phyloP scores from a whole-genome alignment of 2,888 invertebrate species.

The Priapulus caudatus region DNA sequence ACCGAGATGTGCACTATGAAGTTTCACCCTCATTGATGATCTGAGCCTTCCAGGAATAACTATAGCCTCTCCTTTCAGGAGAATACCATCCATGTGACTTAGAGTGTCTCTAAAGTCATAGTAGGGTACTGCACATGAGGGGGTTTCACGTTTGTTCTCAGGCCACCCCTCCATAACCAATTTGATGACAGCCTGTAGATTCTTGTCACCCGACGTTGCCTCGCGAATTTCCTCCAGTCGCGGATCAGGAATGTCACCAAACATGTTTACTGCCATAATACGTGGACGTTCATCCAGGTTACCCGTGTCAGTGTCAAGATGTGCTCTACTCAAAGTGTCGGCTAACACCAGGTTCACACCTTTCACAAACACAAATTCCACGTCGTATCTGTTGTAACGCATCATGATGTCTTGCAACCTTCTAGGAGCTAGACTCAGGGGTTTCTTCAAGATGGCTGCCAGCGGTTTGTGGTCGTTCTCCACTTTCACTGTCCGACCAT shows the following conservation, averaged over 20 bases:
- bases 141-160: too few relatives aligned
- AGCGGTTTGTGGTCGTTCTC: neutral
- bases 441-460: neutral
- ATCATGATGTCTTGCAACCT: slow-evolving; percentile 15
- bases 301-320: slow-evolving; percentile 8
- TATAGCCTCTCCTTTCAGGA: too few relatives aligned
- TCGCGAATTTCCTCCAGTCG: slow-evolving; percentile 4
- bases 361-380: slow-evolving; percentile 18
- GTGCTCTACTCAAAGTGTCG: slow-evolving; percentile 18
- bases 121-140: too few relatives aligned
- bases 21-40: too few relatives aligned
- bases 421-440: neutral
- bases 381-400: slow-evolving; percentile 17
- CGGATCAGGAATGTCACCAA: slow-evolving; percentile 6
- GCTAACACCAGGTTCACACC: slow-evolving; percentile 15
- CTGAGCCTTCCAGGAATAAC: too few relatives aligned
- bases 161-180: too few relatives aligned
- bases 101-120: too few relatives aligned
- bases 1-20: too few relatives aligned
- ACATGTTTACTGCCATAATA: neutral
- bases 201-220: slow-evolving; percentile 7
- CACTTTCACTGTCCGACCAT: neutral
- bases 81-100: too few relatives aligned
- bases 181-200: too few relatives aligned
- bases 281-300: too few relatives aligned